Conservation (phyloP, 2,797 vertebrate species). For the Cephalopachus bancanus region DNA sequence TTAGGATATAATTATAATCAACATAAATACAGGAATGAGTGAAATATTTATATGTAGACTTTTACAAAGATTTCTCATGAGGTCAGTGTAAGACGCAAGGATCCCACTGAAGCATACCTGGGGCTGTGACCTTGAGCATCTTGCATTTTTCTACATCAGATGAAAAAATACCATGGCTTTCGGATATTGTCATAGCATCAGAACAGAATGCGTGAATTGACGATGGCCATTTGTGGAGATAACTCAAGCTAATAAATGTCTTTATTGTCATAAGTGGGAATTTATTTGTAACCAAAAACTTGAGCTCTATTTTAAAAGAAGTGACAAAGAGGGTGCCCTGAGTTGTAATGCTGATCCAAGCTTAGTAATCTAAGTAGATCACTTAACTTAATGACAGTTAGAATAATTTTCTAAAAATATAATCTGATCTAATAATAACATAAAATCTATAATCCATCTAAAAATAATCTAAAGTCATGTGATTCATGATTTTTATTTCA, state of each 20-base stretch:
- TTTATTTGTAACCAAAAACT: constrained; percentile 8
- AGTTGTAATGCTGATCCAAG: neutral
- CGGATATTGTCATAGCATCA: neutral
- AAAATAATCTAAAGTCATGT: neutral
- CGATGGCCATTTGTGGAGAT: neutral
- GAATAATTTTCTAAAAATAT: too few species aligned
- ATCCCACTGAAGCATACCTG: neutral
- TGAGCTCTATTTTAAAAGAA: neutral
- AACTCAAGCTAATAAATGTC: constrained; percentile 14
- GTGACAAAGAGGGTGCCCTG: neutral
- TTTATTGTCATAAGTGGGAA: neutral
- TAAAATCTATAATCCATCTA: too few species aligned
- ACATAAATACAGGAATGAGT: constrained; percentile 20
- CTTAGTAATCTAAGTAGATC: neutral
- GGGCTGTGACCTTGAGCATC: neutral
- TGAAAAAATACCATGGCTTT: neutral
- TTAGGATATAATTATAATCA: neutral
- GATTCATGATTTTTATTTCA: constrained; percentile 17
- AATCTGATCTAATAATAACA: too few species aligned
- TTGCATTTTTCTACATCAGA: neutral
- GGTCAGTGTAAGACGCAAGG: neutral
- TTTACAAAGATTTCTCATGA: constrained; percentile 29
- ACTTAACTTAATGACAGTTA: neutral
- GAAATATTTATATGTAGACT: neutral
- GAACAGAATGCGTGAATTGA: neutral